Base-by-base conservation (phyloP, 2,888 invertebrate species). In the Dendrolimus houi region DNA sequence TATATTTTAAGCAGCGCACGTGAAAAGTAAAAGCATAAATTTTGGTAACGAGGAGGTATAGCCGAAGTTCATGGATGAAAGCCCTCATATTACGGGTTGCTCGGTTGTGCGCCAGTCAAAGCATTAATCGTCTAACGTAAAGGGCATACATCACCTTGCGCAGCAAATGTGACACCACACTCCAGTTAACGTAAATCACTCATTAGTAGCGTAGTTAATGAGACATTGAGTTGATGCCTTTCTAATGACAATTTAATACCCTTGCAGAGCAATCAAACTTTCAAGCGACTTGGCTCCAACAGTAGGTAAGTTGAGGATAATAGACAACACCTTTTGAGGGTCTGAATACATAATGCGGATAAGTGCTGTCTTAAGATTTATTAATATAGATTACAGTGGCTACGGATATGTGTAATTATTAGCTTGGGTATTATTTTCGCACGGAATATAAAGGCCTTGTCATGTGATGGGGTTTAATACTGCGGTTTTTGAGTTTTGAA, bases 201-300 rank as follows among this genome's bases (percentile, higher is more conserved):
- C 77, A 85, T 85, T 82, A 81, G 72, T 74, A 72, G 72, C 72
- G 66, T 73, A 77, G 73, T 78, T 85, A 83, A 85, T 80, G 79
- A 78, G 70, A 73, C 72, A 75, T 79, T 76, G 71, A 71, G 73
- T 77, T 69, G 74, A 78, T 80, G 79, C 71, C 77, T 80, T 78
- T 77, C 81, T 85, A 86, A 87, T 82, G 81, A 81, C 79, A 83
- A 81, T 83, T 82, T 83, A 81, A 85, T 85, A 78, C 77, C 81
- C 76, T 76, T 79, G 73, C 79, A 69, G 76, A 80, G 81, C 83
- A 83, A 85, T 82, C 81, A 83, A 85, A 85, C 70, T 85, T 87
- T 80, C 76, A 72, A 74, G 74, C 75, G 72, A 74, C 75, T 72
- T 69, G 68, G 68, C 74, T 74, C 68, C 66, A 63, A 60, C 60